Evolutionary conservation across 2,888 invertebrate species (phyloP).

Genomic region (Drosophila limbata): DNA sequence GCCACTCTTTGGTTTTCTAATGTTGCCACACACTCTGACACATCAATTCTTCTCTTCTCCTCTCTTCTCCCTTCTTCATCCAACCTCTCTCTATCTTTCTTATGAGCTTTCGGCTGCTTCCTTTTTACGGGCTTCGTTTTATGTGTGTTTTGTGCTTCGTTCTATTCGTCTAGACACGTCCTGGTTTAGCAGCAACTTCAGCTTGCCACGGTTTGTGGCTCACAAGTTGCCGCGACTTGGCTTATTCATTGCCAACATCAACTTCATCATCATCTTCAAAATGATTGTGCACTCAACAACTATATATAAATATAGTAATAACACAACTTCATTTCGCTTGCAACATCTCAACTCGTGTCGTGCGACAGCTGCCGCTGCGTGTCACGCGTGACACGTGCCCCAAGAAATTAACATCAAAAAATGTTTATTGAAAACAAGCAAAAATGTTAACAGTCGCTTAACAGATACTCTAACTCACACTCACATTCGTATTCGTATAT

Average conservation of each 20-base stretch:
- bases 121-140: conserved; percentile 50
- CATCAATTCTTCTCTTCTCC: neutral
- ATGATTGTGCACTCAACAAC: conserved; percentile 19
- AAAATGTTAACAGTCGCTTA: conserved; percentile 15
- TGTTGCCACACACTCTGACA: conserved; percentile 17
- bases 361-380: conserved; percentile 25
- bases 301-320: conserved; percentile 53
- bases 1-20: conserved; percentile 25
- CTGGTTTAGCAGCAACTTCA: conserved; percentile 7
- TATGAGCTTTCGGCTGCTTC: neutral
- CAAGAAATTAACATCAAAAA: conserved; percentile 16
- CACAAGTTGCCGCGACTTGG: conserved; percentile 48
- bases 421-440: conserved; percentile 31
- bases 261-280: conserved; percentile 17
- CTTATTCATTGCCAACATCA: conserved; percentile 67
- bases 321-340: conserved; percentile 47
- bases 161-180: conserved; percentile 44
- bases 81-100: neutral
- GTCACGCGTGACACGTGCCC: conserved; percentile 60
- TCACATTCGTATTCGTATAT: neutral
- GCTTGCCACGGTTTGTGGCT: conserved; percentile 17
- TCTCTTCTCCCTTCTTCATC: neutral
- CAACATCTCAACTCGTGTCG: conserved; percentile 24
- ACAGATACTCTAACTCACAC: conserved; percentile 9
- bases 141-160: conserved; percentile 65